Percentiles rank a stretch among this genome's conserved stretches.
Evolutionary conservation across 2,888 invertebrate species (phyloP).

Genomic region (Chymomyza fuscimana): DNA sequence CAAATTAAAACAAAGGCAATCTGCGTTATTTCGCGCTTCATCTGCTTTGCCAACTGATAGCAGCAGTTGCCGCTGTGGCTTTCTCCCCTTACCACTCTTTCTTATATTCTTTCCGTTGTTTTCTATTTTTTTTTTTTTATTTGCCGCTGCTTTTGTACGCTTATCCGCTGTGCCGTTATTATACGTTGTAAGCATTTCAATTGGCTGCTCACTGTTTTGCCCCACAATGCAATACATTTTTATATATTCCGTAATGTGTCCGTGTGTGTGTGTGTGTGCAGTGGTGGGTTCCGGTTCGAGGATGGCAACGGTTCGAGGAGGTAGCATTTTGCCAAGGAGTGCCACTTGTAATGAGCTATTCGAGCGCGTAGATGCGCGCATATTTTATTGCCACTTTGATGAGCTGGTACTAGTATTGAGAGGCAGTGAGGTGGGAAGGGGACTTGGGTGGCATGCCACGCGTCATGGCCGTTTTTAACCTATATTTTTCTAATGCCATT

Average conservation of each 20-base stretch:
- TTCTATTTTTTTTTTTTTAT: not conserved
- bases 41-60: slow-evolving; percentile 27
- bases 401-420: slow-evolving; percentile 33
- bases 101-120: not conserved
- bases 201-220: slow-evolving; percentile 21
- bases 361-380: slow-evolving; percentile 44
- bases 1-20: slow-evolving; percentile 30
- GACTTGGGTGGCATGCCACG: no score
- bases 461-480: slow-evolving; percentile 31
- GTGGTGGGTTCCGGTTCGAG: not conserved
- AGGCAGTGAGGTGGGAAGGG: not conserved
- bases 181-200: slow-evolving; percentile 32
- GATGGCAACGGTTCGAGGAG: no score
- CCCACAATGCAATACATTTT: slow-evolving; percentile 27
- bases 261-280: no score
- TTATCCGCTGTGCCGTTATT: not conserved
- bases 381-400: slow-evolving; percentile 73
- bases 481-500: slow-evolving; percentile 40
- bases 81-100: not conserved
- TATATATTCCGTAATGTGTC: not conserved
- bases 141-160: not conserved
- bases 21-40: slow-evolving; percentile 21
- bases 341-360: slow-evolving; percentile 52
- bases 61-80: slow-evolving; percentile 19
- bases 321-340: not conserved